Evolutionary conservation across 1,140 invertebrate species (phyloP), one percentile per base, ranked within the genome.

Genomic region (Schmidtea mediterranea): DNA sequence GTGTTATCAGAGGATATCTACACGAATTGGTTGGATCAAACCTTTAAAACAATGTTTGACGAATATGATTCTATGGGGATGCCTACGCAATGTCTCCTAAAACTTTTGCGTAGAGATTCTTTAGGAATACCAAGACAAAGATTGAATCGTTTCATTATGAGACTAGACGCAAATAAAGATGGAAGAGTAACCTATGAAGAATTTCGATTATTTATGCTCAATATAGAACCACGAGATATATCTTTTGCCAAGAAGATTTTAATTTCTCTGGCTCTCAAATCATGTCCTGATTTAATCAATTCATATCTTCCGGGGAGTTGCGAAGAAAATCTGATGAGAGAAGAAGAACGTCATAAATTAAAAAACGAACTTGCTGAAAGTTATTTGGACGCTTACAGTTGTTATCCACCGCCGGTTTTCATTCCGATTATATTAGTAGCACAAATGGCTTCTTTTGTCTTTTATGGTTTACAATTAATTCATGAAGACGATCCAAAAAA

Each of bases 321-420:
- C 40, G 22, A 41, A 41, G 40, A 41, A 23, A 19, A 23, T 23
- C 12, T 19, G 12, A 23, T 41, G 40, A 19, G 40, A 10, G 40
- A 41, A 23, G 40, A 41, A 19, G 22, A 41, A 19, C 40, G 22
- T 19, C 18, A 19, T 10, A 23, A 19, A 10, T 19, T 19, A 12
- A 23, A 45, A 46, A 24, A 13, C 10, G 36, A 47, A 1, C 50
- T 55, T 15, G 51, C 59, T 1, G 55, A 62, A 6, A 52, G 72
- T 19, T 84, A 84, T 61, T 75, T 82, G 57, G 78, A 82, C 55
- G 73, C 82, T 58, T 84, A 84, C 66, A 76, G 72, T 23, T 82
- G 80, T 57, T 76, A 73, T 58, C 81, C 81, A 18, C 82, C 81
- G 1, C 76, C 81, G 2, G 54, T 89, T 36, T 79, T 79, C 54